phyloP scores from a whole-genome alignment of 2,797 vertebrate genomes.

The Eleutherodactylus coqui region DNA sequence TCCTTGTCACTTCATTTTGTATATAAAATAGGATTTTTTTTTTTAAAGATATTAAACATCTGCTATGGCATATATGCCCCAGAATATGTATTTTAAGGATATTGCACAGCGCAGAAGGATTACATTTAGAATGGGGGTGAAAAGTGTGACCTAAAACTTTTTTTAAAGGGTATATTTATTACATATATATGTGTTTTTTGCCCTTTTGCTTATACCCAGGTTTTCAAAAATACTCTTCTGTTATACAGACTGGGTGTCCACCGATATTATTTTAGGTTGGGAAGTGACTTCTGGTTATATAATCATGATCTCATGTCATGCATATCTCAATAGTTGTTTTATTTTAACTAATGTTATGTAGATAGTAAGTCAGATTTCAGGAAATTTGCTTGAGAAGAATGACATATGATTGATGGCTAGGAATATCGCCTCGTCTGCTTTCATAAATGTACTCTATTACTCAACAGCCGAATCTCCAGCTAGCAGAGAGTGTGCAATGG shows the following conservation, averaged over 20 bases:
- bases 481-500: neutral
- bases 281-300: too few relatives aligned
- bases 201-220: too few relatives aligned
- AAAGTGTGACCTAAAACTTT: neutral
- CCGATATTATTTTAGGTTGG: too few relatives aligned
- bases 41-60: constrained; percentile 45
- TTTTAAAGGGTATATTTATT: neutral
- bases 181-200: neutral
- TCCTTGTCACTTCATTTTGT: constrained; percentile 48
- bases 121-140: neutral
- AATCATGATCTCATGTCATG: too few relatives aligned
- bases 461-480: neutral
- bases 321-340: neutral
- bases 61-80: constrained; percentile 39
- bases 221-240: too few relatives aligned
- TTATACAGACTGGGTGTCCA: too few relatives aligned
- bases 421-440: neutral
- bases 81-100: constrained; percentile 40
- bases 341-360: neutral
- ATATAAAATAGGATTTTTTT: constrained; percentile 51
- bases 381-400: neutral
- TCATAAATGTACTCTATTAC: neutral
- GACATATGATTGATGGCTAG: neutral
- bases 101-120: constrained; percentile 29
- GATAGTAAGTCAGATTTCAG: neutral